A percentile compares a stretch with the other conserved stretches of the same genome.
phyloP scores from a whole-genome alignment of 2,113 vertebrate genomes.

The Acanthochromis polyacanthus region DNA sequence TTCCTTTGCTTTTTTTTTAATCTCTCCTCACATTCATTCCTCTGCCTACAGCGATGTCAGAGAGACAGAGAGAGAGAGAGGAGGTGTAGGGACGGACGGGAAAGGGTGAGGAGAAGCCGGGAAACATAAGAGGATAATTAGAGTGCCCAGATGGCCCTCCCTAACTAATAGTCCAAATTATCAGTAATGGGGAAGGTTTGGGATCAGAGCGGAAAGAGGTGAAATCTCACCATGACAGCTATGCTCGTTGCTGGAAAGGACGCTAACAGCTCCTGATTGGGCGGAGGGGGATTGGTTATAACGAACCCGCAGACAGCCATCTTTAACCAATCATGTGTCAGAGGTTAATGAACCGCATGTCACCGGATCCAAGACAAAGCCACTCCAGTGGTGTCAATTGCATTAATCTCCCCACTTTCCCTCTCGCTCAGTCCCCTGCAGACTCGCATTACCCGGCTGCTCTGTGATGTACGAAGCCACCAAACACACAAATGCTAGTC shows the following conservation, averaged over 20 bases:
- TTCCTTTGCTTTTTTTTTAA: constrained; percentile 19
- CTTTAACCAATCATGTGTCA: constrained; percentile 79
- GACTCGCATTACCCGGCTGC: constrained; percentile 10
- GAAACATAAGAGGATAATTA: constrained; percentile 74
- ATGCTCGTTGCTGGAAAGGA: constrained; percentile 36
- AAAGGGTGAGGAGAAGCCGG: constrained; percentile 34
- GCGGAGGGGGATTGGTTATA: constrained; percentile 29
- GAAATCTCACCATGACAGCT: constrained; percentile 57
- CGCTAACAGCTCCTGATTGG: constrained; percentile 57
- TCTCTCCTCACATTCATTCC: constrained; percentile 21
- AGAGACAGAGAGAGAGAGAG: constrained; percentile 26
- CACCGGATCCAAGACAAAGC: constrained; percentile 51
- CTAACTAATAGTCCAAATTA: constrained; percentile 77
- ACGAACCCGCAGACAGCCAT: constrained; percentile 55
- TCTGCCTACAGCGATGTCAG: constrained; percentile 19
- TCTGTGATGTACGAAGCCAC: background rate
- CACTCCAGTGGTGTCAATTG: constrained; percentile 13
- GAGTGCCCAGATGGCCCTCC: constrained; percentile 70
- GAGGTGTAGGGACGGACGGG: constrained; percentile 2
- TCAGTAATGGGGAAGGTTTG: constrained; percentile 70
- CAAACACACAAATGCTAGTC: background rate
- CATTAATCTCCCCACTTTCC: constrained; percentile 12
- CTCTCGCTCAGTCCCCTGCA: background rate
- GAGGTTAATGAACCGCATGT: constrained; percentile 67
- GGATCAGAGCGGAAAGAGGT: constrained; percentile 52